Evolutionary conservation across 2,113 vertebrate genomes (phyloP).

Genomic region (Clarias macrocephalus): DNA sequence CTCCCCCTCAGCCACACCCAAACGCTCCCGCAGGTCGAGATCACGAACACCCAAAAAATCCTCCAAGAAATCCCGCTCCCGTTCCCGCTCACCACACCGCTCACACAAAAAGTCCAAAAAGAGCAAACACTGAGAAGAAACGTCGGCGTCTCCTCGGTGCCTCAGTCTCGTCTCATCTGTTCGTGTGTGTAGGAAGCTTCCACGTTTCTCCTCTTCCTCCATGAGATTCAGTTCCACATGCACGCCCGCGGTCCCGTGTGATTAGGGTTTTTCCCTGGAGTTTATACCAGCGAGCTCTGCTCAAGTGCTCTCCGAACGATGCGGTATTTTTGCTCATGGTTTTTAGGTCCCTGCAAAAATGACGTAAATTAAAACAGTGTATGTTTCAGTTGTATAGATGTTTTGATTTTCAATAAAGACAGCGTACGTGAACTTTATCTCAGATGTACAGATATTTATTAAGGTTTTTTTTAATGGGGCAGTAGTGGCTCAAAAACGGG

Average conservation of each 20-base stretch:
- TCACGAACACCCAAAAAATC: constrained; percentile 97
- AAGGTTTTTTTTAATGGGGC: not conserved
- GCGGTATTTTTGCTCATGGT: constrained; percentile 44
- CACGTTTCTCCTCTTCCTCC: not conserved
- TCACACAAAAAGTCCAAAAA: constrained; percentile 99
- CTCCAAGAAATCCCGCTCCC: constrained; percentile 94
- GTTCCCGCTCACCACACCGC: constrained; percentile 94
- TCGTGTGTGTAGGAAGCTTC: constrained; percentile 30
- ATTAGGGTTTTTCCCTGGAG: constrained; percentile 14
- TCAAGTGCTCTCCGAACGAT: constrained; percentile 33
- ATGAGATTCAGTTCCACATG: constrained; percentile 25
- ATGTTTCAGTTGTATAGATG: constrained; percentile 56
- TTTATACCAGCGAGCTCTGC: constrained; percentile 28
- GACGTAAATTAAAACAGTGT: constrained; percentile 48
- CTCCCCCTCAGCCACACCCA: constrained; percentile 92
- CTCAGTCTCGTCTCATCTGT: constrained; percentile 38
- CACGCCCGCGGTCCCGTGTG: constrained; percentile 22
- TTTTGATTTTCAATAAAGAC: constrained; percentile 58
- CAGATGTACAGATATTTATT: not conserved
- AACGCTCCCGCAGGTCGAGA: constrained; percentile 89
- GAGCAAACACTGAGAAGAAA: constrained; percentile 94
- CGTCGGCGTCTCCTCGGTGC: constrained; percentile 30
- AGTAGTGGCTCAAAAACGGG: too few species aligned
- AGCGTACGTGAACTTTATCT: constrained; percentile 40
- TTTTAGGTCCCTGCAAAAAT: constrained; percentile 53